phyloP scores from a whole-genome alignment of 2,888 invertebrate species.

The Cephus nigrinus region DNA sequence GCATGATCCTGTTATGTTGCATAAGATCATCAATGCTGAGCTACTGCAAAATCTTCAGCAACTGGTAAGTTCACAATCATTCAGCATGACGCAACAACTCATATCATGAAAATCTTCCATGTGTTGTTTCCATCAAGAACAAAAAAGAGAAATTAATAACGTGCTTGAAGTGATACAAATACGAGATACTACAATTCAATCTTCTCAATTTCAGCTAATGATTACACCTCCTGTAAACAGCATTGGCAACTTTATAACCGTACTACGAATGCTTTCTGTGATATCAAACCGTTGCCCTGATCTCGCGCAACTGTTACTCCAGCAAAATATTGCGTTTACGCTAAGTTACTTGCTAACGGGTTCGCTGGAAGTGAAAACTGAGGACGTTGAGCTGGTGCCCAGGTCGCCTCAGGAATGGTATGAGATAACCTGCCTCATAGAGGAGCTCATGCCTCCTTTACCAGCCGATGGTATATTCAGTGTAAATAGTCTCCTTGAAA shows the following conservation, averaged over 20 bases:
- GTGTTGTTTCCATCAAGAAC: neutral
- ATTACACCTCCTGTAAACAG: conserved; percentile 96
- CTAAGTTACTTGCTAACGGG: conserved; percentile 95
- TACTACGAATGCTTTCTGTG: conserved; percentile 94
- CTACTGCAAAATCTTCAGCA: conserved; percentile 94
- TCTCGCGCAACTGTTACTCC: conserved; percentile 89
- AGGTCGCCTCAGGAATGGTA: conserved; percentile 96
- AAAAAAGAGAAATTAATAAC: neutral
- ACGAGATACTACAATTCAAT: neutral
- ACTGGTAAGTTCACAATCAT: conserved; percentile 71
- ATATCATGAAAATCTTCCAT: neutral
- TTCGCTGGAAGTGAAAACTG: conserved; percentile 73
- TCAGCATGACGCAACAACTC: neutral
- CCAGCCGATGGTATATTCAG: conserved; percentile 96
- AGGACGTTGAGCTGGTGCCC: conserved; percentile 85
- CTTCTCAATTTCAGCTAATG: conserved; percentile 74
- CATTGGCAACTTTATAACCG: conserved; percentile 95
- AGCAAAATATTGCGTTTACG: conserved; percentile 96
- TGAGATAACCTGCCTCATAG: conserved; percentile 96
- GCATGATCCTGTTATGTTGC: conserved; percentile 87
- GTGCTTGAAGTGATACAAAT: neutral
- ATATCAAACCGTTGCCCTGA: conserved; percentile 97
- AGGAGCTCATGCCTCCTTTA: conserved; percentile 95
- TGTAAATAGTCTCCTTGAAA: conserved; percentile 88
- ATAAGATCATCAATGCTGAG: conserved; percentile 93